Evolutionary conservation across 1,140 invertebrate genomes (phyloP).

Genomic region (Pectinophora gossypiella): DNA sequence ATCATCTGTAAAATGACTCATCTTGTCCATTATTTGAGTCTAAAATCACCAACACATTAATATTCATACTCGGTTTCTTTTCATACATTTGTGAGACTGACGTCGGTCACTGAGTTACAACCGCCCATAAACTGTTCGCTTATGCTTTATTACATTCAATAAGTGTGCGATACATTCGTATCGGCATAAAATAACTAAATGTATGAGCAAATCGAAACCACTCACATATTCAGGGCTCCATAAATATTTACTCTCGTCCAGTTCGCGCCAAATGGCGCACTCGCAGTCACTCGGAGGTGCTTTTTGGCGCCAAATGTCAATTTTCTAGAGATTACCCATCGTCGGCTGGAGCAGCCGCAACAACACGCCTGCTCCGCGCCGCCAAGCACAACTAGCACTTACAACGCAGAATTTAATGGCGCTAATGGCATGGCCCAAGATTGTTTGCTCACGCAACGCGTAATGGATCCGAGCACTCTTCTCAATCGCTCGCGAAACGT

Average conservation of each 20-base stretch:
- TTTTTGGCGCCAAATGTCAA: conserved; percentile 66
- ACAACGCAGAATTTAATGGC: conserved; percentile 26
- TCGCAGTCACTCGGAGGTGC: conserved; percentile 45
- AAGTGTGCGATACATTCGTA: no score
- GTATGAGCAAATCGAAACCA: conserved; percentile 25
- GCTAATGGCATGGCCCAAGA: conserved; percentile 30
- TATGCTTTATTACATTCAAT: no score
- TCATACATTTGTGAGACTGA: no score
- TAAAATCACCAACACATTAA: no score
- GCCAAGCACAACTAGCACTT: conserved; percentile 29
- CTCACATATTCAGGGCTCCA: conserved; percentile 40
- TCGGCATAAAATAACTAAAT: no score
- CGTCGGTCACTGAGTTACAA: no score
- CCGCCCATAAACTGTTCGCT: no score
- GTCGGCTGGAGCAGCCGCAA: conserved; percentile 23
- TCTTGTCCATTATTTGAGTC: no score
- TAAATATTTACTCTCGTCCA: conserved; percentile 59
- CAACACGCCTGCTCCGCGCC: conserved; percentile 29
- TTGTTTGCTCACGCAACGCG: conserved; percentile 43
- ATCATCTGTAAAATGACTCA: no score
- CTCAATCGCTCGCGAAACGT: conserved; percentile 56
- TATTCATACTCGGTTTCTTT: no score
- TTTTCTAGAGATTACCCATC: conserved; percentile 58
- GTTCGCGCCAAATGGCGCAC: conserved; percentile 50
- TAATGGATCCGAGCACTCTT: conserved; percentile 63